Base-by-base conservation (phyloP, 2,888 invertebrate genomes). In the Hymenopus coronatus region DNA sequence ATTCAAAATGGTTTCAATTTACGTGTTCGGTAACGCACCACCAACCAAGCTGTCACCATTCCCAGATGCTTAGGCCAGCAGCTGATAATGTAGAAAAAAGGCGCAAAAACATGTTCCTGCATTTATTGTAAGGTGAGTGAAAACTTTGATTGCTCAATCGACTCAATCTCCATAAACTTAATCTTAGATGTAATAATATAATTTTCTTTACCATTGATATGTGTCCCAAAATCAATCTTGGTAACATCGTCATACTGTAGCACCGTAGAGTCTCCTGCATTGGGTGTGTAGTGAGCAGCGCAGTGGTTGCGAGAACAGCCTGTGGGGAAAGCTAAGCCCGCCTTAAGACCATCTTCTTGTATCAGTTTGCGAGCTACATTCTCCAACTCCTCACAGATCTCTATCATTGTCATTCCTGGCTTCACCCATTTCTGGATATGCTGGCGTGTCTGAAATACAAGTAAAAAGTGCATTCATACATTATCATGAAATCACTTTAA, bases 281-380 rank as follows among this genome's bases (percentile, higher is more conserved):
- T 99, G 7, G 99, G 99, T 25, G 99, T 99, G 92, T 99, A 99
- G 94, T 99, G 99, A 88, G 99, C 99, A 89, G 99, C 99, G 93
- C 99, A 99, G 93, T 99, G 97, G 94, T 99, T 99, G 87, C 99
- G 95, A n/a, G 99, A 99, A 93, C 99, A 99, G 0, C 99, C 99
- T 0, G 99, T 99, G 0, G 99, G 99, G 93, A 99, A 99, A 12
- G 98, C 98, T 90, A 98, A 93, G 0, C 98, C 99, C 2, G 99
- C 98, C 91, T 98, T 97, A 12, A 99, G 94, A 1, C 99, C 99
- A 92, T 98, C 97, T 93, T 99, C 99, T 30, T 96, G 97, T 91
- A 99, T 99, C 90, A 99, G 94, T 92, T 96, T 96, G 46, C 99
- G 95, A 6, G 99, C 98, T 8, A 97, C 98, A 28, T 96, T 96